Base-by-base conservation (phyloP, 2,888 invertebrate genomes). In the Thecocarcelia acutangulata region DNA sequence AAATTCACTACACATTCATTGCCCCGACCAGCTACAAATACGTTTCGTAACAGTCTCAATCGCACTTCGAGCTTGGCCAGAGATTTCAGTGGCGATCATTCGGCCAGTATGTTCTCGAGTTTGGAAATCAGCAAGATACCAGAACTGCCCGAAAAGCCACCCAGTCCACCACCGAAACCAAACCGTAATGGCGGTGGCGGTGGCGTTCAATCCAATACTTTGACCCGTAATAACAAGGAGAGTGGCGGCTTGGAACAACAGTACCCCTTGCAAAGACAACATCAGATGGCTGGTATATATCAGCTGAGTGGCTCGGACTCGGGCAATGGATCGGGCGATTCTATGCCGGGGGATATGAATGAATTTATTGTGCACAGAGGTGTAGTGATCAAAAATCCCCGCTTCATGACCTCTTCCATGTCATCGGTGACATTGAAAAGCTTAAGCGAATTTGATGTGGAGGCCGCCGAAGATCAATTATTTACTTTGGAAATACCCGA, bases 261-360 rank as follows among this genome's bases (percentile, higher is more conserved):
- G 59, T 82, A 82, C 78, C 78, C 82, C 12, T 66, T 82, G 46
- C 91, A 91, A 81, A 90, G 91, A 17, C 90, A 93, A 9, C 91
- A 92, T 1, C 91, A 92, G 1, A 93, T 94, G 0, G 91, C 92
- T 8, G 91, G 92, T 0, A 92, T 94, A 1, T 96, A 96, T 85
- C 95, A 95, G 84, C 95, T 96, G 0, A 96, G 96, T 33, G 96
- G 96, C 0, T 96, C 96, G 0, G 97, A 97, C 91, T 97, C 96
- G 0, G 97, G 97, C 0, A 97, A 97, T 87, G 97, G 96, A 0
- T 96, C 96, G 0, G 97, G 96, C 0, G 97, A 97, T 89, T 96
- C 96, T 0, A 94, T 94, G 1, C 92, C 92, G 2, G 93, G 94
- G 11, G 92, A 93, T 13, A 82, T 77, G 17, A 85, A 76, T 28